Evolutionary conservation across 2,113 vertebrate genomes (phyloP).

Genomic region (Phycodurus eques): DNA sequence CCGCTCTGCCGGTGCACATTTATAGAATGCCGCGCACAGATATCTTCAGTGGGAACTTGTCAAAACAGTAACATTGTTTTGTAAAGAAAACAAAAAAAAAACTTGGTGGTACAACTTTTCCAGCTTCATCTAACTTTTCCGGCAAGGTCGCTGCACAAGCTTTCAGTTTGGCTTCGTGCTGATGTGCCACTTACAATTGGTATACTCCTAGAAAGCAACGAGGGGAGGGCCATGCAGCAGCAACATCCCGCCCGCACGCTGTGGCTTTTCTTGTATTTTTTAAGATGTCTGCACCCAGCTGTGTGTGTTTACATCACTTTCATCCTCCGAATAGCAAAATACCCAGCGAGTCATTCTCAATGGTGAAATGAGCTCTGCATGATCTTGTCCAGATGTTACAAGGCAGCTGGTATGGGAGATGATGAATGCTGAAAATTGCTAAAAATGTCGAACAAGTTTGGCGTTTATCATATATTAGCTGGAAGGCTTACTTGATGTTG

Average conservation of each 20-base stretch:
- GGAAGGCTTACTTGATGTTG: background rate
- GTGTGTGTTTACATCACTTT: background rate
- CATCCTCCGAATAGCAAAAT: background rate
- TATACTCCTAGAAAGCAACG: conserved; percentile 19
- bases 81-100: conserved; percentile 16
- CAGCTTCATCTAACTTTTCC: conserved; percentile 6
- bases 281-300: background rate
- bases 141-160: background rate
- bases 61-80: conserved; percentile 40
- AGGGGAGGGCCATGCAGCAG: background rate
- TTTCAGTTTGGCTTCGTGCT: conserved; percentile 12
- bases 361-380: background rate
- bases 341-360: background rate
- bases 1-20: conserved; percentile 39
- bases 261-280: conserved; percentile 1
- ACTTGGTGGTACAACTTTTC: conserved; percentile 9
- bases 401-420: background rate
- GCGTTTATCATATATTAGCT: background rate
- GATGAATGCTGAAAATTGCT: conserved; percentile 2
- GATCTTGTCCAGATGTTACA: conserved; percentile 4
- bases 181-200: conserved; percentile 7
- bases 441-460: conserved; percentile 5
- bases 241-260: background rate
- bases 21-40: conserved; percentile 39
- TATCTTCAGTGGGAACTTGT: conserved; percentile 33